Conservation (phyloP, 2,113 vertebrate species). For the Rhabdomys dilectus region DNA sequence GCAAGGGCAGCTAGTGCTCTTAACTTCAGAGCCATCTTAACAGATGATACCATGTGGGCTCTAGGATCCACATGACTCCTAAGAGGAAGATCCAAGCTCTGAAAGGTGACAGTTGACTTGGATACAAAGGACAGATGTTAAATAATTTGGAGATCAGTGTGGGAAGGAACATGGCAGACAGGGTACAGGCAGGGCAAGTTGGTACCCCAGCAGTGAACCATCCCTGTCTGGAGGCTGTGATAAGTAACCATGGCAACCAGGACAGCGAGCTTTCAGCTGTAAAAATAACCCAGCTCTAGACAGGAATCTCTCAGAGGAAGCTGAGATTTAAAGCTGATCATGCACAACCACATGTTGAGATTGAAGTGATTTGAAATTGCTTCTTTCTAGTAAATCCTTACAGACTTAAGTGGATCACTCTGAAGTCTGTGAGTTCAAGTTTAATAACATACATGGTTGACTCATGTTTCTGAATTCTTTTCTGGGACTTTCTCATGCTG, state of each 20-base stretch:
- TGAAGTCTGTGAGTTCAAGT: not conserved
- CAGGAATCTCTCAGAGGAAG: not conserved
- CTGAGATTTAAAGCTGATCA: conserved; percentile 32
- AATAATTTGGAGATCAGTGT: not conserved
- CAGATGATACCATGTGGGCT: not conserved
- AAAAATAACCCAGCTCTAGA: not conserved
- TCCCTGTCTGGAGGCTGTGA: not conserved
- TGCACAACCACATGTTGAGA: not conserved
- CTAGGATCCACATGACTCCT: not conserved
- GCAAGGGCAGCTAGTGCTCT: not conserved
- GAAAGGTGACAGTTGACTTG: not conserved
- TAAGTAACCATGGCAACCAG: not conserved
- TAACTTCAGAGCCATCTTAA: not conserved
- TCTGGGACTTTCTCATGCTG: conserved; percentile 17
- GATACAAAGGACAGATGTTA: conserved; percentile 12
- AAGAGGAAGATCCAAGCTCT: not conserved
- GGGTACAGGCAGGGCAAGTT: too few relatives aligned
- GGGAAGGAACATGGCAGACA: not conserved
- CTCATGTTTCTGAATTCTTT: not conserved
- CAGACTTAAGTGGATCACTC: conserved; percentile 14
- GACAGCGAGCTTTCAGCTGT: not conserved
- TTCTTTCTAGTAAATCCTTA: conserved; percentile 15
- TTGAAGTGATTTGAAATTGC: conserved; percentile 6
- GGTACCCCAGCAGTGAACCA: too few relatives aligned
- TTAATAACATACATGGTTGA: not conserved